These are phyloP conservation scores for Drosophila orena DNA, from an alignment of 1,140 invertebrate genomes.

Conservation along the genomic window DNA sequence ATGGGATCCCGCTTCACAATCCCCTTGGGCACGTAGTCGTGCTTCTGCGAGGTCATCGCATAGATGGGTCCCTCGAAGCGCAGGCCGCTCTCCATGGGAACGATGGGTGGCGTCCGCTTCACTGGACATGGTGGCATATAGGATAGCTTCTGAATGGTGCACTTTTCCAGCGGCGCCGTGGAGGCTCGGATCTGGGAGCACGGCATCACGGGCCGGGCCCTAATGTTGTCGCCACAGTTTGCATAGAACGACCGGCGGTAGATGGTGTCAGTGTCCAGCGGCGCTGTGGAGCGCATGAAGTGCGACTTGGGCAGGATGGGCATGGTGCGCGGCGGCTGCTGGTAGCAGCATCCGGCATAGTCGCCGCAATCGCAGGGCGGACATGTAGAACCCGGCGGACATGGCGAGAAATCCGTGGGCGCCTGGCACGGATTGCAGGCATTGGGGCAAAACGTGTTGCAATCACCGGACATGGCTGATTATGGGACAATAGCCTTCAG, in stretches of 20 bases:
- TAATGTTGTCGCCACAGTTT: slow-evolving; percentile 50
- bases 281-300: slow-evolving; percentile 85
- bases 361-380: slow-evolving; percentile 76
- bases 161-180: slow-evolving; percentile 85
- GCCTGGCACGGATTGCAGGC: slow-evolving; percentile 55
- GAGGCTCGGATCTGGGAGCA: slow-evolving; percentile 66
- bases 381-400: slow-evolving; percentile 53
- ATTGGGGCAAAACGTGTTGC: slow-evolving; percentile 38
- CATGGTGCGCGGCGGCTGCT: slow-evolving; percentile 86
- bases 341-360: slow-evolving; percentile 86
- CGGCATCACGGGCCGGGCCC: slow-evolving; percentile 82
- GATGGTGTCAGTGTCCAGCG: slow-evolving; percentile 86
- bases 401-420: slow-evolving; percentile 63
- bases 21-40: slow-evolving; percentile 90
- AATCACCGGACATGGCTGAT: slow-evolving; percentile 53
- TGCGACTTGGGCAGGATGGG: slow-evolving; percentile 86
- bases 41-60: slow-evolving; percentile 89
- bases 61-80: slow-evolving; percentile 89
- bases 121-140: slow-evolving; percentile 86
- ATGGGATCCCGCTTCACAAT: slow-evolving; percentile 85
- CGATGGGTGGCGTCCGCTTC: slow-evolving; percentile 79
- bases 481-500: not conserved
- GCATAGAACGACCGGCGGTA: slow-evolving; percentile 87
- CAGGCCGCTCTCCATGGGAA: slow-evolving; percentile 64
- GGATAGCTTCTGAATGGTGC: slow-evolving; percentile 86